Base-by-base conservation (phyloP, 1,140 invertebrate genomes). In the Choristoneura fumiferana region DNA sequence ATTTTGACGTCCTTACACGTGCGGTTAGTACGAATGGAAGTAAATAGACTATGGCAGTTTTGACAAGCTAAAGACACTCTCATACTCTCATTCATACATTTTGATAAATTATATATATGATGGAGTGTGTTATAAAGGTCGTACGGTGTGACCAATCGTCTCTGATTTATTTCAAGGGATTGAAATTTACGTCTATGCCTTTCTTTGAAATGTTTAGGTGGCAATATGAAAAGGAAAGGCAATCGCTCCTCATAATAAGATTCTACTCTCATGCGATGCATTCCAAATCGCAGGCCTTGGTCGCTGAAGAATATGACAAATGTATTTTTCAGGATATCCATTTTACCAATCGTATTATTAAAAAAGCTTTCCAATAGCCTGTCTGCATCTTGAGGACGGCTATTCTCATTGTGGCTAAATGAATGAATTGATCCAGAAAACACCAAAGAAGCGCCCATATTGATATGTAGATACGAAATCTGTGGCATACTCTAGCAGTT, bases 241-340 rank as follows among this genome's bases (percentile, higher is more conserved):
- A 97, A 78, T 18, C 95, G 83, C 73, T 97, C 95, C 76, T 98
- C 97, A 53, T 96, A 91, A 90, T 94, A 95, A 0, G 96, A 96
- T 10, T 92, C 90, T 54, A 93, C 90, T 0, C 94, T 94, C 34
- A 93, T 83, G n/a, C 95, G 88, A 37, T 96, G 92, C 14, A 91
- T 81, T 0, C 96, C 96, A 77, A 94, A 96, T 6, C 96, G 81
- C 73, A 96, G 93, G 0, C 97, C 97, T 78, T 98, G 97, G 75
- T 98, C 97, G 67, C 95, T 96, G 58, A 96, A 90, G 49, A 97
- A 93, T n/a, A 96, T 89, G 0, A 98, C 72, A 56, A 91, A 84
- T 0, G 92, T 91, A 37, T 93, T 92, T 54, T 92, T 89, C 54
- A 92, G 67, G 0, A 91, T 73, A 0, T 91, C 91, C 1, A 88